Evolutionary conservation across 2,797 vertebrate genomes (phyloP), one percentile per base, ranked within the genome.

Genomic region (Myotis planiceps): DNA sequence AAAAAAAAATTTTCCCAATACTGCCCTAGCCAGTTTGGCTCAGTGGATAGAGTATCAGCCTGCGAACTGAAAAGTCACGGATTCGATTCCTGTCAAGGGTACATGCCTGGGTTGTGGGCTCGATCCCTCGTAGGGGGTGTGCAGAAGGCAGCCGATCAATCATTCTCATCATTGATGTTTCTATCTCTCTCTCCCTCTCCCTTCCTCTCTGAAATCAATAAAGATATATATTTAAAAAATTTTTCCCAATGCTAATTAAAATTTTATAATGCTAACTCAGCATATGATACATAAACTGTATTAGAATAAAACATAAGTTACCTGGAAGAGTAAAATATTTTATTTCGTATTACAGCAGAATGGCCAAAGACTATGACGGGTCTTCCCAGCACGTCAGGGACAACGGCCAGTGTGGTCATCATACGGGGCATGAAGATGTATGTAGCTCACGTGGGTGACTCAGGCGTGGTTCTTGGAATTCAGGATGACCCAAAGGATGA

Each of bases 281-380:
- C 1, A 32, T 37, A 25, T 63, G 60, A 34, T 32, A 66, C 16
- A 19, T 66, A 32, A 66, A 66, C n/a, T 66, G n/a, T 23, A 34
- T 78, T 51, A 53, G 74, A 53, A 53, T 78, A 78, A 53, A 37
- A 37, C 21, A 9, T 37, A 53, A 13, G 39, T 71, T 96, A 65
- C 15, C 32, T 75, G 21, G 23, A 82, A 88, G 42, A 88, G 37
- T 86, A 95, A 96, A 88, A 8, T 89, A 79, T 90, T 93, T 92
- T 74, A 10, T n/a, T 84, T 92, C 45, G 63, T 49, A 66, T 89
- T 97, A 95, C 96, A 99, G 99, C 99, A 69, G 99, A 99, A 96
- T 99, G 99, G 99, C 99, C 99, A 4, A 99, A 99, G 98, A 99
- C 99, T 0, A 99, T 99, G 78, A 99, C 99, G 0, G 99, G 99